Evolutionary conservation across 2,888 invertebrate species (phyloP).

Genomic region (Rhamnusium bicolor): DNA sequence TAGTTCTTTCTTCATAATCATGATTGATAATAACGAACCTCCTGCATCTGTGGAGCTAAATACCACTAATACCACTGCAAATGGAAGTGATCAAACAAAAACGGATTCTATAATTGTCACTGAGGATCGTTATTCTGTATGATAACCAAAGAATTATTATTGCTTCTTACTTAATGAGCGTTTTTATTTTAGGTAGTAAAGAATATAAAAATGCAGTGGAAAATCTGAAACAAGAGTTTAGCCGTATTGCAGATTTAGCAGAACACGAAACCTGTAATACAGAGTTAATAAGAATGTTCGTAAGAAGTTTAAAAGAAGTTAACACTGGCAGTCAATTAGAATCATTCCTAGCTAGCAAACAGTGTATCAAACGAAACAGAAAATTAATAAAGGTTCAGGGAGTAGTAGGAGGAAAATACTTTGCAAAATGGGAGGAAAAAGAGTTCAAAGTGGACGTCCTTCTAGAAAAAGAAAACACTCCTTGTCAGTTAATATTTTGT

Average conservation of each 20-base stretch:
- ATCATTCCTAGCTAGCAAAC: background rate
- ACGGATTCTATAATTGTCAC: background rate
- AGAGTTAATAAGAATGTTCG: background rate
- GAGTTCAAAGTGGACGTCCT: background rate
- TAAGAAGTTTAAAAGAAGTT: background rate
- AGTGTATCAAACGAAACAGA: background rate
- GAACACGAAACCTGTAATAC: no score
- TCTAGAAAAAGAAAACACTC: background rate
- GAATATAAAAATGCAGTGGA: no score
- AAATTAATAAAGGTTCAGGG: no score
- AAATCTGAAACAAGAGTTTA: no score
- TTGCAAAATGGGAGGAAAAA: background rate
- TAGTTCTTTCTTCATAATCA: no score
- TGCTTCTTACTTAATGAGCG: no score
- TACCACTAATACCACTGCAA: background rate
- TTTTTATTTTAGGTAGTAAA: no score
- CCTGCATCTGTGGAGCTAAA: constrained; percentile 1
- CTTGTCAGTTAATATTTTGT: background rate
- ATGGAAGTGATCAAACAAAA: background rate
- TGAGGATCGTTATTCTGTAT: background rate
- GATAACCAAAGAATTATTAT: background rate
- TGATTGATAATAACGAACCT: constrained; percentile 1
- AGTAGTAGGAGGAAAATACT: background rate
- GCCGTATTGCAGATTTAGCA: no score
- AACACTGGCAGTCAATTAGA: no score